Base-by-base conservation (phyloP, 2,888 invertebrate species). In the Lampropteryx suffumata region DNA sequence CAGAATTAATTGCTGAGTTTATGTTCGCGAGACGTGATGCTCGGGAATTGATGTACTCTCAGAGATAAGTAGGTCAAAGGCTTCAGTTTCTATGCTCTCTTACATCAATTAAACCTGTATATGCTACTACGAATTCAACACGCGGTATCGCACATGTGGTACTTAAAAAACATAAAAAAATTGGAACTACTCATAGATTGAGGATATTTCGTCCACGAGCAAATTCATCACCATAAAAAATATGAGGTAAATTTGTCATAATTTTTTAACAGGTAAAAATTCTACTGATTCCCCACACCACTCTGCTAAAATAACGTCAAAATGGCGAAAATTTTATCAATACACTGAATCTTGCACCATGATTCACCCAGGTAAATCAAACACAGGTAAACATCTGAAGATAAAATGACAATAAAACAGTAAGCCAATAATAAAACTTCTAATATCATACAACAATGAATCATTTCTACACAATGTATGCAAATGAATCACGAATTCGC, bases 1-100 rank as follows among this genome's bases (percentile, higher is more conserved):
- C 73, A 73, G 81, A 82, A 90, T 90, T 90, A 89, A 90, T 90
- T 88, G 85, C 86, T 69, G 69, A 76, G 81, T 76, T 82, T 76
- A 80, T 82, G 84, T 78, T 68, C 61, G 61, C 62, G 73, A 68
- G 76, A 76, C 74, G 77, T 78, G 82, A 84, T 82, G 84, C 64
- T 76, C 69, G 58, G 73, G 47, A 82, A 83, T 79, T 82, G 76
- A 52, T 50, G 41, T 51, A 41, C 44, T 44, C 32, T 33, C 35
- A 35, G 14, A 50, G 32, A 52, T 47, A 50, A 46, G 37, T 43
- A 49, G 44, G 46, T 49, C 39, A 44, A 26, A 55, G 36, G 36
- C 11, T 46, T 17, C 11, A 35, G 29, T 39, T 34, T 12, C 5
- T 29, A 26, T 35, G 6, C 7, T 24, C 7, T 17, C n/a, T n/a